Conservation (phyloP, 2,888 invertebrate species). For the Leptinotarsa haldemani region DNA sequence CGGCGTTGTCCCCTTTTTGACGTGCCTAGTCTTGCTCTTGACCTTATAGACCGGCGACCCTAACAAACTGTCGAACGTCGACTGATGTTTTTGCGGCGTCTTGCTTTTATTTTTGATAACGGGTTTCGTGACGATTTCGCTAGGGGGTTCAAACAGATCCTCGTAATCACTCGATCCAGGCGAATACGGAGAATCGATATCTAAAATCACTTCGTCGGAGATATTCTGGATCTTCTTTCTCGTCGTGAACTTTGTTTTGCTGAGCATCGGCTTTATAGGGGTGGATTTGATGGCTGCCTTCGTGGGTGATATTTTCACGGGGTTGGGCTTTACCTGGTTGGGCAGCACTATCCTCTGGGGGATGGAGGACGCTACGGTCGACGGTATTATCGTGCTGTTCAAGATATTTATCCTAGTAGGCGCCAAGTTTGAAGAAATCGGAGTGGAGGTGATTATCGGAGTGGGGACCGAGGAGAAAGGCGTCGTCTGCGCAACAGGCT, state of each 20-base stretch:
- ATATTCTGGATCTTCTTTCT: conserved; percentile 51
- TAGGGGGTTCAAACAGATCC: conserved; percentile 86
- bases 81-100: conserved; percentile 56
- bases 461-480: conserved; percentile 60
- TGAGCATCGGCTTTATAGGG: conserved; percentile 70
- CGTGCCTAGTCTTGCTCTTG: conserved; percentile 50
- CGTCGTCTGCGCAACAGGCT: conserved; percentile 60
- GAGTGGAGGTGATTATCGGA: conserved; percentile 61
- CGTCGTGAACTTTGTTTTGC: conserved; percentile 50
- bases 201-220: conserved; percentile 71
- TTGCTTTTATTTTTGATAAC: conserved; percentile 50
- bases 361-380: conserved; percentile 55
- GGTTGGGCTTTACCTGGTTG: conserved; percentile 67
- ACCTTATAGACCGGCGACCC: conserved; percentile 69
- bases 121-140: conserved; percentile 57
- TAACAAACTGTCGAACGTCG: conserved; percentile 75
- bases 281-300: conserved; percentile 72
- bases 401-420: conserved; percentile 62
- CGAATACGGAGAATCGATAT: conserved; percentile 87
- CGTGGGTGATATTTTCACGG: conserved; percentile 65
- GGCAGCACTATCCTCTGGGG: conserved; percentile 68
- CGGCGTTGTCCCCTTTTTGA: conserved; percentile 61
- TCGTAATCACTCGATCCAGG: conserved; percentile 91
- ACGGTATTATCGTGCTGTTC: conserved; percentile 59
- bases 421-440: conserved; percentile 55